phyloP scores from a whole-genome alignment of 1,140 invertebrate genomes.

The Sarcophaga peregrina region DNA sequence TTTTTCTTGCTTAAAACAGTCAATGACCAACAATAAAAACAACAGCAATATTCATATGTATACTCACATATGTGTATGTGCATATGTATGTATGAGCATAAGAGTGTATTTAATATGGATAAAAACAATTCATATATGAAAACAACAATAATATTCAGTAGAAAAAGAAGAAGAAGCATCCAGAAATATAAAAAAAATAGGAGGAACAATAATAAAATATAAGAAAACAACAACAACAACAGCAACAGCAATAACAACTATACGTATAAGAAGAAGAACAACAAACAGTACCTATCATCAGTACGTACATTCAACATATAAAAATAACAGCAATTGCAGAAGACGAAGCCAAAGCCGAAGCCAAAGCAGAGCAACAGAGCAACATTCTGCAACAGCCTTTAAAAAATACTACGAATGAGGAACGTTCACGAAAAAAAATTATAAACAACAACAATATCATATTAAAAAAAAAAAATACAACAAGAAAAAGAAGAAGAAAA shows the following conservation, averaged over 20 bases:
- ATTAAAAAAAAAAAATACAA: neutral
- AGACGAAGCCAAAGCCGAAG: no score
- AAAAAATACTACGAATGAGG: conserved; percentile 8
- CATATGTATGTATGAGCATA: neutral
- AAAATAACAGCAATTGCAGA: no score
- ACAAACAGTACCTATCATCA: no score
- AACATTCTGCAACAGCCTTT: conserved; percentile 23
- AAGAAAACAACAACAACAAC: conserved; percentile 27
- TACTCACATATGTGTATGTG: neutral
- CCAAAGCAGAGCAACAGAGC: neutral
- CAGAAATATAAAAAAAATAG: neutral
- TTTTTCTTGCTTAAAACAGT: conserved; percentile 15
- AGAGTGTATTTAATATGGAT: neutral
- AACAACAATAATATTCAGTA: neutral
- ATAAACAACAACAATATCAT: neutral
- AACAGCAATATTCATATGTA: neutral
- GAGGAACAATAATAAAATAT: conserved; percentile 18
- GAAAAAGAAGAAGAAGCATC: neutral
- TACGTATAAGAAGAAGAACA: no score
- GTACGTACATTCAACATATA: no score
- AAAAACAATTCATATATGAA: conserved; percentile 13
- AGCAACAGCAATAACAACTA: no score
- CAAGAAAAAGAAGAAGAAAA: neutral
- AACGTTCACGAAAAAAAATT: neutral
- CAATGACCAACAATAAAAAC: conserved; percentile 24